phyloP scores from a whole-genome alignment of 1,140 invertebrate species.

The Ericerus pela region DNA sequence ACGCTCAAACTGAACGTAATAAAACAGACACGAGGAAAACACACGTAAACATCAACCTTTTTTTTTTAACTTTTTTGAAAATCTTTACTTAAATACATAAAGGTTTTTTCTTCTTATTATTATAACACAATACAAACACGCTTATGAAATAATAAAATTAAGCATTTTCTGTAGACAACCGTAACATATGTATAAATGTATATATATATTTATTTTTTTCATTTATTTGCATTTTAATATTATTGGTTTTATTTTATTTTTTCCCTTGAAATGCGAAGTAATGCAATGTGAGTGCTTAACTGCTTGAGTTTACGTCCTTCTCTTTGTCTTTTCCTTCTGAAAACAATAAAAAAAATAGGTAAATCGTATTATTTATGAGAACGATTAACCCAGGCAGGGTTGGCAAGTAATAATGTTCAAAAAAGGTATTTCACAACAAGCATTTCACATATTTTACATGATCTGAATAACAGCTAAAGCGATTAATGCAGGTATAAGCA shows the following conservation, averaged over 20 bases:
- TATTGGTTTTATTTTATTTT: neutral
- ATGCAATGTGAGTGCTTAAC: neutral
- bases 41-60: neutral
- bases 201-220: constrained; percentile 1
- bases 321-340: neutral
- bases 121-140: neutral
- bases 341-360: too few relatives aligned
- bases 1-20: neutral
- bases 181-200: neutral
- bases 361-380: too few relatives aligned
- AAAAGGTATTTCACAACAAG: too few relatives aligned
- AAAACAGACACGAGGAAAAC: neutral
- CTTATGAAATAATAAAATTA: constrained; percentile 1
- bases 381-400: too few relatives aligned
- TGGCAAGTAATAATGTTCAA: too few relatives aligned
- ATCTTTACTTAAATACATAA: too few relatives aligned
- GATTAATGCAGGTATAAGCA: too few relatives aligned
- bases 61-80: neutral
- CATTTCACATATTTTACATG: too few relatives aligned
- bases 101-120: neutral
- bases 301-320: neutral
- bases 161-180: constrained; percentile 3
- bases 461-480: too few relatives aligned
- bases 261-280: neutral
- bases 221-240: too few relatives aligned